Percentiles rank a stretch among this genome's conserved stretches.
Evolutionary conservation across 2,797 vertebrate species (phyloP).

Genomic region (Spinibarbus caldwelli): DNA sequence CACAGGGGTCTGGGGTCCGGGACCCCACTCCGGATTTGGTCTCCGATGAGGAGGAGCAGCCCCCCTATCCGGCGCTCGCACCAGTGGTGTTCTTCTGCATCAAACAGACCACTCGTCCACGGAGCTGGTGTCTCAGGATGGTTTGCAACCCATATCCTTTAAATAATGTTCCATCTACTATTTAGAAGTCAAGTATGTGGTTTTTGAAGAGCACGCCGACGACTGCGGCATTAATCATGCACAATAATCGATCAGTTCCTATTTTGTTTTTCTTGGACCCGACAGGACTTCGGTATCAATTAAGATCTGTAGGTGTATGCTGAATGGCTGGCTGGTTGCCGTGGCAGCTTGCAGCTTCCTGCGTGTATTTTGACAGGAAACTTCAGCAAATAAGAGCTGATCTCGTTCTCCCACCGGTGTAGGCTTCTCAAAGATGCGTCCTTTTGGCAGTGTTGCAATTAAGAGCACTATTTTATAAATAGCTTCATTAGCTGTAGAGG

Average conservation of each 20-base stretch:
- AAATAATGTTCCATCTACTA: constrained; percentile 25
- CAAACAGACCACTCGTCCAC: constrained; percentile 92
- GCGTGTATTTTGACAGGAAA: constrained; percentile 58
- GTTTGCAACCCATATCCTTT: constrained; percentile 99
- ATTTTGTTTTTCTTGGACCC: constrained; percentile 24
- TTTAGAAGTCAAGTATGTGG: not conserved
- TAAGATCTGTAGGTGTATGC: constrained; percentile 28
- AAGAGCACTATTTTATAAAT: constrained; percentile 56
- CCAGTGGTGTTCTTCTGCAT: constrained; percentile 94
- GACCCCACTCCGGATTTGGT: constrained; percentile 62
- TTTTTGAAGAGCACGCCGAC: not conserved
- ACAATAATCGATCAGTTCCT: not conserved
- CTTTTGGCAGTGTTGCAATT: constrained; percentile 51
- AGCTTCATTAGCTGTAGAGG: constrained; percentile 53
- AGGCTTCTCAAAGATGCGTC: constrained; percentile 43
- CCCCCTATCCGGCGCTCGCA: constrained; percentile 90
- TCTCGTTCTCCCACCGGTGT: constrained; percentile 32
- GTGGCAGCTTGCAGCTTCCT: constrained; percentile 27
- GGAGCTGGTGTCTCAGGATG: constrained; percentile 95
- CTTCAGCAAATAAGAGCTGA: constrained; percentile 42
- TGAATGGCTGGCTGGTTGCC: constrained; percentile 33
- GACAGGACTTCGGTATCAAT: constrained; percentile 29
- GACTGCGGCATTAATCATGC: not conserved
- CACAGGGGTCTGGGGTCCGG: constrained; percentile 54
- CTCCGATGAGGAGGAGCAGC: constrained; percentile 85